These are phyloP conservation scores for Microcebus jonahi DNA, from an alignment of 2,113 vertebrate species.

Conservation along the genomic window DNA sequence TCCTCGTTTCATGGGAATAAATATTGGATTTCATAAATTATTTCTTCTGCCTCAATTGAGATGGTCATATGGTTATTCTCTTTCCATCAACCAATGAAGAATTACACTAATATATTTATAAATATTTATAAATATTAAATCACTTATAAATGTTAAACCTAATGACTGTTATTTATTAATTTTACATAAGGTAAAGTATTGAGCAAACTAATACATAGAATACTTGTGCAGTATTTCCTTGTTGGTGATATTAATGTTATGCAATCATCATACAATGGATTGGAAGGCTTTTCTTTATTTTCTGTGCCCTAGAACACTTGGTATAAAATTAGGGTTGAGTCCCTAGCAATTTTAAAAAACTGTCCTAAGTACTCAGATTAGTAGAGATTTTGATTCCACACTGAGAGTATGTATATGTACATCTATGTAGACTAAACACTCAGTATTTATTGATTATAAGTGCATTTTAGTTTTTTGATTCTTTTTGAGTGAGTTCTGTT, in stretches of 20 bases:
- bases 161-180: background rate
- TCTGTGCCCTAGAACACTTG: background rate
- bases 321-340: background rate
- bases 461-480: background rate
- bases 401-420: too few species aligned
- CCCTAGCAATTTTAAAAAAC: background rate
- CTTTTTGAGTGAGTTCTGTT: background rate
- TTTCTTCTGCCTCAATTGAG: background rate
- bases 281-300: background rate
- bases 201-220: background rate
- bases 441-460: background rate
- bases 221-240: background rate
- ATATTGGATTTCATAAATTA: background rate
- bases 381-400: background rate
- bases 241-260: background rate
- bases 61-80: background rate
- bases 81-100: background rate
- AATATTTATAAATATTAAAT: background rate
- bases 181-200: background rate
- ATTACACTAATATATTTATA: background rate
- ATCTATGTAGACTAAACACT: background rate
- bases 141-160: background rate
- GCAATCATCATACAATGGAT: background rate
- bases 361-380: background rate
- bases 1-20: background rate